phyloP scores from a whole-genome alignment of 2,888 invertebrate genomes.

The Cyaniris semiargus region DNA sequence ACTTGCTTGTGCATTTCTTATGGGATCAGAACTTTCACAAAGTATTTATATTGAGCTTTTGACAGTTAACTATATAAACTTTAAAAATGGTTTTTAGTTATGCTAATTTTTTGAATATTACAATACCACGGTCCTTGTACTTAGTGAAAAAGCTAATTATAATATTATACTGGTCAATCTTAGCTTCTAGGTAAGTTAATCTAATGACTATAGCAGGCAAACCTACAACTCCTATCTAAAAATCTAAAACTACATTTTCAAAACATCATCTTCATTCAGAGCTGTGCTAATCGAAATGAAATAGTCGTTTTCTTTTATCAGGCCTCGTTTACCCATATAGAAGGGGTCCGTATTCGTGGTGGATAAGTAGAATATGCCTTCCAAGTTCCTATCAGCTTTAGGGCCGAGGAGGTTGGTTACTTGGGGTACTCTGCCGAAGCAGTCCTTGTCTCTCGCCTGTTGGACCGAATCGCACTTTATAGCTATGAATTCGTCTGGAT shows the following conservation, averaged over 20 bases:
- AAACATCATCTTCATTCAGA: constrained; percentile 13
- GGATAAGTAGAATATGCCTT: constrained; percentile 40
- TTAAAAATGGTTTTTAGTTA: too few species aligned
- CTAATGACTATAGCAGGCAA: background rate
- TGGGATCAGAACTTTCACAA: too few species aligned
- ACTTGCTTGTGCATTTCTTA: too few species aligned
- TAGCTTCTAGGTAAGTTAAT: background rate
- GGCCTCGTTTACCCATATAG: constrained; percentile 28
- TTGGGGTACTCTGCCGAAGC: constrained; percentile 44
- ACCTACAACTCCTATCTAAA: background rate
- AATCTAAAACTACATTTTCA: constrained; percentile 10
- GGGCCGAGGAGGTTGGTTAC: constrained; percentile 42
- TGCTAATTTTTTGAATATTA: too few species aligned
- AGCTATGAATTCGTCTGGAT: constrained; percentile 45
- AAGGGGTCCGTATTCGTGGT: constrained; percentile 32
- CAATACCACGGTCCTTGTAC: too few species aligned
- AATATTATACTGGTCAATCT: too few species aligned
- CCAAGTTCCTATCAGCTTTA: constrained; percentile 36
- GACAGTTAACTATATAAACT: too few species aligned
- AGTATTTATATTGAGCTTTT: too few species aligned
- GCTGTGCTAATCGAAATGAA: background rate
- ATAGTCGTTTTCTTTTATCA: constrained; percentile 26
- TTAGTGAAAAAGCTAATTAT: too few species aligned
- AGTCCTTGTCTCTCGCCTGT: constrained; percentile 40
- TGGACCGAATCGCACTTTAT: constrained; percentile 45